These are phyloP conservation scores for Microchirus variegatus DNA, from an alignment of 2,797 vertebrate genomes.

Conservation along the genomic window DNA sequence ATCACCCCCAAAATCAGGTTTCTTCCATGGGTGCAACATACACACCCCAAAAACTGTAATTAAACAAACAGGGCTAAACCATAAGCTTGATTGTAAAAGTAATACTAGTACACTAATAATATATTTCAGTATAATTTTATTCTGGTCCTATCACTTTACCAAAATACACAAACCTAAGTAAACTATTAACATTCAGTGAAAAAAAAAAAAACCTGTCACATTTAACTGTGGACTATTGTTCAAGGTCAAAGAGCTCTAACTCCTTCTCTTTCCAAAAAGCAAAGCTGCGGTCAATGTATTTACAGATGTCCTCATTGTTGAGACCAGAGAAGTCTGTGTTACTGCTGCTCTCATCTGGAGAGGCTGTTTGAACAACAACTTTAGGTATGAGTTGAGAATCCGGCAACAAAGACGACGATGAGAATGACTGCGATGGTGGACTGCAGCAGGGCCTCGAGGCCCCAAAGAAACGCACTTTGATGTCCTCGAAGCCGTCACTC, in stretches of 20 bases:
- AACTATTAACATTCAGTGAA: too few relatives aligned
- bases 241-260: constrained; percentile 90
- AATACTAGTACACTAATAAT: too few relatives aligned
- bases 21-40: too few relatives aligned
- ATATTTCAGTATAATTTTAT: too few relatives aligned
- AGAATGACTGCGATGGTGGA: constrained; percentile 20
- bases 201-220: constrained; percentile 13
- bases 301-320: constrained; percentile 88
- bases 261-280: constrained; percentile 98
- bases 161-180: constrained; percentile 22
- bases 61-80: too few relatives aligned
- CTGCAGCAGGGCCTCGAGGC: constrained; percentile 58
- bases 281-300: constrained; percentile 94
- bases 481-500: constrained; percentile 92
- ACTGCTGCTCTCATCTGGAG: constrained; percentile 44
- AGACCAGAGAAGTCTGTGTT: constrained; percentile 68
- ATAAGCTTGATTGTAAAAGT: too few relatives aligned
- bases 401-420: constrained; percentile 25
- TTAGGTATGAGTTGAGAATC: constrained; percentile 55
- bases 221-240: constrained; percentile 52
- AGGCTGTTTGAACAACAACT: constrained; percentile 42
- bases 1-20: too few relatives aligned
- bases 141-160: neutral
- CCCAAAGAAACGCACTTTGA: constrained; percentile 89
- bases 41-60: too few relatives aligned